Evolutionary conservation across 2,888 invertebrate species (phyloP), one percentile per base, ranked within the genome.

Genomic region (Diarsia rubi): DNA sequence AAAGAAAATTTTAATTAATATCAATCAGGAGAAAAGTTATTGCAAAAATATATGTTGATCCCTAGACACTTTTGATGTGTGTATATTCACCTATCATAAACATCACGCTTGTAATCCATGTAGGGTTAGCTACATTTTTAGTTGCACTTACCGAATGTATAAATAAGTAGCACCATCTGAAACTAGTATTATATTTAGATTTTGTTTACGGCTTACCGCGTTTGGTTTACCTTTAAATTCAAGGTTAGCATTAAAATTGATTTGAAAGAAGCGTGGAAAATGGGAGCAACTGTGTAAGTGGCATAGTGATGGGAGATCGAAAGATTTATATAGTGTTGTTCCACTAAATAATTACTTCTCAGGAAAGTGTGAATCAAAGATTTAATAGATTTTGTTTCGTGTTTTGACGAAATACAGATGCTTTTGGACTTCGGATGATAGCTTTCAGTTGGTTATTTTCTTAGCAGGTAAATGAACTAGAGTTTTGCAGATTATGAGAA

Each of bases 181-280:
- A 62, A n/a, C 14, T 8, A 42, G n/a, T 62, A 64, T 66, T 79
- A 78, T 78, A 82, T 85, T 82, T 82, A 82, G 75, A 85, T 78
- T 75, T 66, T 86, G 86, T 85, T 83, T 85, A 83, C 74, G 6
- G 37, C 45, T 67, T 42, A 74, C 75, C 49, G 63, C 60, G 37
- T 66, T 64, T 27, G 31, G 65, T 68, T 78, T 78, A 74, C 68
- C 52, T 86, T 37, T 75, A 73, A 57, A 80, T 68, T 52, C 79
- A 80, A 86, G 86, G 85, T 81, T 62, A 70, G 21, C 16, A 21
- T 27, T 68, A 44, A 49, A 77, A 76, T 69, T 70, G 59, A 63
- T 75, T 83, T 68, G 27, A 21, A 60, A 62, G 45, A 64, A 27
- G 47, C 59, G 21, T 64, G 0, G n/a, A 27, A 62, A 72, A 69